A percentile compares a stretch with the other conserved stretches of the same genome.
Conservation (phyloP, 2,797 vertebrate genomes). For the Scolopax rusticola region DNA sequence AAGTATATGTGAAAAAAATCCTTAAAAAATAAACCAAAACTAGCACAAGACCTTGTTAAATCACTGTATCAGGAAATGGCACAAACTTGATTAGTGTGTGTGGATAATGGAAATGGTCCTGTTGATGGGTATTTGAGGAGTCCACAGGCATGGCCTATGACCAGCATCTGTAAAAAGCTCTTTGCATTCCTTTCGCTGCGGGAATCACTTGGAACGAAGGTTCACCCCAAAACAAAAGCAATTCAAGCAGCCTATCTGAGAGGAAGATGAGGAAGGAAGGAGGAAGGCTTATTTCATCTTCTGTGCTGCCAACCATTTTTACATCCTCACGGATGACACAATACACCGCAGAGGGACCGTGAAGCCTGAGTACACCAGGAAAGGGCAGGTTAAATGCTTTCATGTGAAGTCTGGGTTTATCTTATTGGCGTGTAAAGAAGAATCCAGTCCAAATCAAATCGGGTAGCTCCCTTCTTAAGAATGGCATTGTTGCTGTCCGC, state of each 20-base stretch:
- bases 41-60: background rate
- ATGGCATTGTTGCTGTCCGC: background rate
- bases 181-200: background rate
- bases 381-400: background rate
- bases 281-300: slow-evolving; percentile 12
- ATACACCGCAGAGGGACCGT: background rate
- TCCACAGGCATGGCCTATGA: background rate
- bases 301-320: background rate
- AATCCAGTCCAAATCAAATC: background rate
- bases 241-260: background rate
- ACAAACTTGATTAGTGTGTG: background rate
- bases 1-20: no score
- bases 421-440: background rate
- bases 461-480: background rate
- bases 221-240: background rate
- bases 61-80: background rate
- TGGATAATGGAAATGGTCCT: background rate
- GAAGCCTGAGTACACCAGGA: background rate
- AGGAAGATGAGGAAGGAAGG: slow-evolving; percentile 8
- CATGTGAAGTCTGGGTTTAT: background rate
- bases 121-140: background rate
- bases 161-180: background rate
- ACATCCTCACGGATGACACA: background rate
- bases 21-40: background rate
- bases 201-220: background rate